Evolutionary conservation across 2,888 invertebrate genomes (phyloP).

Genomic region (Heliconius ethilla): DNA sequence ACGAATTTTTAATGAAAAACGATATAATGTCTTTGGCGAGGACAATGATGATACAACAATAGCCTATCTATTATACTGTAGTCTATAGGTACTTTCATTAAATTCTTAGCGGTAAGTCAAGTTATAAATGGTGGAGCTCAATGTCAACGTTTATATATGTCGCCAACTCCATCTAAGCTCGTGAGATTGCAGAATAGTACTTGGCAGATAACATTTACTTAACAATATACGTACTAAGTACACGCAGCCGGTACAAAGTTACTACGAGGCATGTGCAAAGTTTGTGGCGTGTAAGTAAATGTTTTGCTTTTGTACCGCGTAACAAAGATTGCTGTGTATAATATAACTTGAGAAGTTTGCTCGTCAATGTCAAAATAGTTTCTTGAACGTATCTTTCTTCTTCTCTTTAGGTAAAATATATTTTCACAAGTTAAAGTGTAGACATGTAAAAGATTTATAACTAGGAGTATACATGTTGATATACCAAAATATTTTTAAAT

Average conservation of each 20-base stretch:
- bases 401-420: not conserved
- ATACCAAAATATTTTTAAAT: not conserved
- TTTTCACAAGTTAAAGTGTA: not conserved
- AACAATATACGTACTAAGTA: not conserved
- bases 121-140: not conserved
- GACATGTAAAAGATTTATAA: not conserved
- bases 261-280: conserved; percentile 22
- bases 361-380: not conserved
- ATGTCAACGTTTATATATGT: conserved; percentile 9
- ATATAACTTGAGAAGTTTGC: conserved; percentile 19
- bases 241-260: conserved; percentile 9
- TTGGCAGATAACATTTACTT: conserved; percentile 13
- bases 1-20: not conserved
- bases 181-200: conserved; percentile 19
- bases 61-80: not conserved
- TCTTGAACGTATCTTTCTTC: not conserved
- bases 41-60: not conserved
- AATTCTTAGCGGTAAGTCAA: not conserved
- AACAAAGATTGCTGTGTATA: conserved; percentile 14
- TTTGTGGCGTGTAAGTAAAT: conserved; percentile 27
- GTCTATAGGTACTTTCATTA: not conserved
- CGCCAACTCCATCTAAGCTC: conserved; percentile 28
- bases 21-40: not conserved
- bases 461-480: not conserved
- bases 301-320: conserved; percentile 24